phyloP scores from a whole-genome alignment of 2,888 invertebrate species.

The Nowickia ferox region DNA sequence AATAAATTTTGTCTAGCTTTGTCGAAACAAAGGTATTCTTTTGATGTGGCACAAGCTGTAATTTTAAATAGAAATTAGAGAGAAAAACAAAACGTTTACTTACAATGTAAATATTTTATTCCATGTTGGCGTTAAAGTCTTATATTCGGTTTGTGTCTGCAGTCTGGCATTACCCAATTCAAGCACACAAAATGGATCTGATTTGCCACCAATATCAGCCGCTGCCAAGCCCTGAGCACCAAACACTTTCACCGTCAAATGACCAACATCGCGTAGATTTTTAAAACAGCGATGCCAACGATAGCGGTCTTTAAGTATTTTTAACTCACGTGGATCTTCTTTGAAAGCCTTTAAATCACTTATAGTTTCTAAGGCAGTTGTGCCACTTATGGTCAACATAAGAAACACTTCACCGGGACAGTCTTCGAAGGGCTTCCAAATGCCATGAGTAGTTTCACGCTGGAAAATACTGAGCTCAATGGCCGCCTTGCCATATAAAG shows the following conservation, averaged over 20 bases:
- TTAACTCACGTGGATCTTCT: slow-evolving; percentile 89
- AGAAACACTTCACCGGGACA: slow-evolving; percentile 93
- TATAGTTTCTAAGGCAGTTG: slow-evolving; percentile 95
- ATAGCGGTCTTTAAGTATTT: slow-evolving; percentile 84
- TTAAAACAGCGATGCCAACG: slow-evolving; percentile 87
- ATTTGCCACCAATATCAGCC: slow-evolving; percentile 98
- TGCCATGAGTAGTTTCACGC: slow-evolving; percentile 94
- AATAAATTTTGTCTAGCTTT: too few relatives aligned
- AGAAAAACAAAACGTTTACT: slow-evolving; percentile 83
- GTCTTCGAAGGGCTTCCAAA: slow-evolving; percentile 95
- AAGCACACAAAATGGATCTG: slow-evolving; percentile 98
- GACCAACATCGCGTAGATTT: slow-evolving; percentile 94
- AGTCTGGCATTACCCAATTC: slow-evolving; percentile 97
- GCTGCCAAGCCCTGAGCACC: slow-evolving; percentile 93
- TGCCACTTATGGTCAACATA: slow-evolving; percentile 96
- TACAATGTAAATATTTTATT: slow-evolving; percentile 99
- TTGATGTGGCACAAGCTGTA: too few relatives aligned
- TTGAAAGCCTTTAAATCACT: slow-evolving; percentile 94
- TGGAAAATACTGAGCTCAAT: slow-evolving; percentile 93
- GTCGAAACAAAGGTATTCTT: too few relatives aligned
- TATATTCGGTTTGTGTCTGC: slow-evolving; percentile 99
- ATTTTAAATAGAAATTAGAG: background rate
- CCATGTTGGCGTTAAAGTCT: slow-evolving; percentile 98
- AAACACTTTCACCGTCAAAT: slow-evolving; percentile 96
- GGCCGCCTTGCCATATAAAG: slow-evolving; percentile 86